phyloP scores from a whole-genome alignment of 2,888 invertebrate species.

The Hemaris fuciformis region DNA sequence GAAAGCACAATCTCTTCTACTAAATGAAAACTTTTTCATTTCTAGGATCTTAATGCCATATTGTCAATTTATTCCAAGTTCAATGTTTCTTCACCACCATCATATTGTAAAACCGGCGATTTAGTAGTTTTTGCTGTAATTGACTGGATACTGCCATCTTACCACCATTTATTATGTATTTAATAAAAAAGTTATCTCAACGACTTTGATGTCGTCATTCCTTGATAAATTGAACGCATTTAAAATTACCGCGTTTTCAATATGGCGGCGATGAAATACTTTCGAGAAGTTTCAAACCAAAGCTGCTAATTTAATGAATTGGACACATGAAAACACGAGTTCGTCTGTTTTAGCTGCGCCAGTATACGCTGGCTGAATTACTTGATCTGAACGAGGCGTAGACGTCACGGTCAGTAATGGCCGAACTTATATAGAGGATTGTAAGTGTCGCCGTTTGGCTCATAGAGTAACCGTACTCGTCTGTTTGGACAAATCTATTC shows the following conservation, averaged over 20 bases:
- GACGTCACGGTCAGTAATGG: constrained; percentile 47
- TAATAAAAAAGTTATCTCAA: too few relatives aligned
- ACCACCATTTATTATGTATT: too few relatives aligned
- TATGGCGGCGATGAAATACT: not conserved
- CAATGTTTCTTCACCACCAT: not conserved
- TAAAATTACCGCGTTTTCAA: not conserved
- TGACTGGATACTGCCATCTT: too few relatives aligned
- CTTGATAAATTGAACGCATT: not conserved
- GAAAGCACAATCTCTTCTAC: not conserved
- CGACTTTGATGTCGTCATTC: too few relatives aligned
- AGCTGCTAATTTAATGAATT: not conserved
- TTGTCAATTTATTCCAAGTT: not conserved
- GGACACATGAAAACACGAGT: constrained; percentile 33
- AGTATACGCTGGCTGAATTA: constrained; percentile 77
- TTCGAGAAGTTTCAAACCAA: not conserved
- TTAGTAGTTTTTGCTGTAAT: not conserved
- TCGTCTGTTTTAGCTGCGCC: constrained; percentile 78
- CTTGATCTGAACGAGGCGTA: constrained; percentile 72
- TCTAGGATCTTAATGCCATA: not conserved
- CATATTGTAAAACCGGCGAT: not conserved
- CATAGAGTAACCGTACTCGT: constrained; percentile 41
- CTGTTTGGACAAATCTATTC: constrained; percentile 51
- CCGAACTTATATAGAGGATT: constrained; percentile 55
- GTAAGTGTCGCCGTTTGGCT: constrained; percentile 66
- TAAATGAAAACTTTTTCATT: not conserved